Conservation (phyloP, 2,888 invertebrate genomes). For the Limnephilus rhombicus region DNA sequence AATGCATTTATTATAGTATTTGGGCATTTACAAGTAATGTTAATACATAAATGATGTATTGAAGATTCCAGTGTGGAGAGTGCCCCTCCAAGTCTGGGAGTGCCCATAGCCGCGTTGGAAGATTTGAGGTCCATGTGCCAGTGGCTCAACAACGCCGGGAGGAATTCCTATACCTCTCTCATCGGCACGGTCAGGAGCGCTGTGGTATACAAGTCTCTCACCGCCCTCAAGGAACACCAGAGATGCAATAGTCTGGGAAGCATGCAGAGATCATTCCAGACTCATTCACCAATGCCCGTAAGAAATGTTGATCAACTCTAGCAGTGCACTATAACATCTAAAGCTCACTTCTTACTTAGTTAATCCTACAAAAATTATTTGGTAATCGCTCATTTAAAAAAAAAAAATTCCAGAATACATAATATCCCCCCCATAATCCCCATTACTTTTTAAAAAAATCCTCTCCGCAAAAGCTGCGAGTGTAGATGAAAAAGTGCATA, state of each 20-base stretch:
- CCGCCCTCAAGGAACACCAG: constrained; percentile 88
- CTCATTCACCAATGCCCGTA: constrained; percentile 67
- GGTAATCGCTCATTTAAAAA: no score
- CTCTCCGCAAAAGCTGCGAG: no score
- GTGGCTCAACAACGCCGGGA: constrained; percentile 86
- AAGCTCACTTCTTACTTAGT: no score
- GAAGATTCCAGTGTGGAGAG: constrained; percentile 76
- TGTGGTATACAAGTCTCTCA: constrained; percentile 86
- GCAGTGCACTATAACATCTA: background rate
- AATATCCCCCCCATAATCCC: no score
- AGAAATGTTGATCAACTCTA: constrained; percentile 11
- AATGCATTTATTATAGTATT: no score
- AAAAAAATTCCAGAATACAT: no score
- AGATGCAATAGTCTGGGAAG: constrained; percentile 77
- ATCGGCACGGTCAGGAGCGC: constrained; percentile 81
- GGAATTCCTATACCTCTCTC: constrained; percentile 71
- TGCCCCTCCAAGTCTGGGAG: constrained; percentile 66
- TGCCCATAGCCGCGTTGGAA: constrained; percentile 73
- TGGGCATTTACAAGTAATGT: constrained; percentile 53
- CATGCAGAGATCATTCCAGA: constrained; percentile 63
- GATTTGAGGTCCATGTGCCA: constrained; percentile 88
- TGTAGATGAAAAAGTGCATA: no score
- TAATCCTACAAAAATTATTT: no score
- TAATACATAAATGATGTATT: constrained; percentile 38
- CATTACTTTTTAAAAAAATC: no score